Evolutionary conservation across 2,888 invertebrate species (phyloP).

Genomic region (Dorcus hopei): DNA sequence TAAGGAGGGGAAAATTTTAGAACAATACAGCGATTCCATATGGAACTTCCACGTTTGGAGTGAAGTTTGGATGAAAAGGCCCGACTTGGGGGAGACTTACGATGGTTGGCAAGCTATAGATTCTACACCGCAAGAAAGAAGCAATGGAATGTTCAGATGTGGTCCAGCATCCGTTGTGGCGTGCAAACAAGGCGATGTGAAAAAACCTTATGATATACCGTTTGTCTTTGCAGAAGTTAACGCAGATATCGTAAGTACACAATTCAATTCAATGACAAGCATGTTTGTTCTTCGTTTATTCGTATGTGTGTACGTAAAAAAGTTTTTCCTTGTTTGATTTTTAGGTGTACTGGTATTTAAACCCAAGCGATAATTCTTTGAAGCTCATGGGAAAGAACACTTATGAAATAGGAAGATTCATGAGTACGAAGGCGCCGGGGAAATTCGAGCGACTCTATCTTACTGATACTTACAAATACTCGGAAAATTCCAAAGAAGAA

Average conservation of each 20-base stretch:
- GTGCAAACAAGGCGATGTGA: constrained; percentile 77
- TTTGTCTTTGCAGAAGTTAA: constrained; percentile 92
- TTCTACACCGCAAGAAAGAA: constrained; percentile 84
- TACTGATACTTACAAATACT: constrained; percentile 72
- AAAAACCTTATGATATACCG: constrained; percentile 75
- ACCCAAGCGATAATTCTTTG: constrained; percentile 62
- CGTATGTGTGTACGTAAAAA: no score
- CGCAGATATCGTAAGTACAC: constrained; percentile 69
- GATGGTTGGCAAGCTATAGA: constrained; percentile 93
- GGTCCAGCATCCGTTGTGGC: constrained; percentile 85
- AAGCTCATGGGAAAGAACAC: constrained; percentile 72
- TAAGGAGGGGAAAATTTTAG: constrained; percentile 37
- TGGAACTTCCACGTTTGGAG: constrained; percentile 60
- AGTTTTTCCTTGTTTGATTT: constrained; percentile 21
- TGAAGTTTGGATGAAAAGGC: constrained; percentile 54
- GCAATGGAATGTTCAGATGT: constrained; percentile 76
- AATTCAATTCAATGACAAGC: not conserved
- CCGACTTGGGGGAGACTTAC: constrained; percentile 60
- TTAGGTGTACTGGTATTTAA: constrained; percentile 75
- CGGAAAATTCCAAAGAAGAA: constrained; percentile 73
- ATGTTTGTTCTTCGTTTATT: not conserved
- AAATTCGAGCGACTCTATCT: constrained; percentile 76
- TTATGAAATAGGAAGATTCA: constrained; percentile 69
- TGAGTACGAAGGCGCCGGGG: constrained; percentile 80
- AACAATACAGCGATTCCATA: constrained; percentile 45